Percentiles rank a stretch among this genome's conserved stretches.
Conservation (phyloP, 1,140 invertebrate genomes). For the Cyclina sinensis region DNA sequence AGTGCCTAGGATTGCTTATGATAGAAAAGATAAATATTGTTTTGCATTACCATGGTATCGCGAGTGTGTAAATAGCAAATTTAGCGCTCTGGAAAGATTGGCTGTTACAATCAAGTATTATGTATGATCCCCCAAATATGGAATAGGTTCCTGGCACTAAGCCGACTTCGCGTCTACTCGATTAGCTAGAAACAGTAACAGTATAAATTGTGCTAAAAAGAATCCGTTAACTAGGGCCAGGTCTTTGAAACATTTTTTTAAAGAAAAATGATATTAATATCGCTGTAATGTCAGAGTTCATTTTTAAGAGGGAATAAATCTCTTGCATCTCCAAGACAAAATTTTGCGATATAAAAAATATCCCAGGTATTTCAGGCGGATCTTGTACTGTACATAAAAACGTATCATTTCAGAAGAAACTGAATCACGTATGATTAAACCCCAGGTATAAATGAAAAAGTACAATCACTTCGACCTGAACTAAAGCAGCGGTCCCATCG, state of each 20-base stretch:
- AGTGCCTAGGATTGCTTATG: background rate
- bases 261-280: background rate
- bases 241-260: background rate
- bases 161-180: constrained; percentile 3
- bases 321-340: too few species aligned
- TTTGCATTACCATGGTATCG: constrained; percentile 37
- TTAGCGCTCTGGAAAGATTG: constrained; percentile 23
- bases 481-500: too few species aligned
- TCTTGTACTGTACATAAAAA: too few species aligned
- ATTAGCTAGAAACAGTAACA: background rate
- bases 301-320: too few species aligned
- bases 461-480: too few species aligned
- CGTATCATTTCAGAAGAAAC: too few species aligned
- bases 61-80: constrained; percentile 5
- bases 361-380: too few species aligned
- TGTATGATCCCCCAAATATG: constrained; percentile 34
- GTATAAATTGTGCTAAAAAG: background rate
- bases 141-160: constrained; percentile 1
- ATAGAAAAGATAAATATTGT: constrained; percentile 46
- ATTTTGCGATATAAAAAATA: too few species aligned
- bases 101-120: constrained; percentile 18
- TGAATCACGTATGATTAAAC: too few species aligned
- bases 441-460: too few species aligned
- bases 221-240: too few species aligned
- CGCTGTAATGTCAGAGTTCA: too few species aligned